Evolutionary conservation across 2,888 invertebrate genomes (phyloP).

Genomic region (Electrophaes corylata): DNA sequence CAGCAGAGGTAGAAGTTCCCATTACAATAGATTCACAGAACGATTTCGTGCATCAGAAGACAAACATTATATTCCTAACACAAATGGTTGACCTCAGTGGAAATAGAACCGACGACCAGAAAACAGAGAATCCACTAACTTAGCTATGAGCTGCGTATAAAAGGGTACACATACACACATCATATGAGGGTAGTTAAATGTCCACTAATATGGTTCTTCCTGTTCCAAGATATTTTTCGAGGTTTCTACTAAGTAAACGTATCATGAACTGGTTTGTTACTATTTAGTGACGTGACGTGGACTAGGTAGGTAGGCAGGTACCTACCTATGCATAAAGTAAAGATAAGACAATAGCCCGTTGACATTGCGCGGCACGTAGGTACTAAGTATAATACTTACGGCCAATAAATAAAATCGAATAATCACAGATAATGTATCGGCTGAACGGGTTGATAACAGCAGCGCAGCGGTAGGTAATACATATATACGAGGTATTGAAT

Average conservation of each 20-base stretch:
- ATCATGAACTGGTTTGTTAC: slow-evolving; percentile 11
- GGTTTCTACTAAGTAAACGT: slow-evolving; percentile 18
- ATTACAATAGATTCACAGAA: too few species aligned
- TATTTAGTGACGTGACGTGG: slow-evolving; percentile 17
- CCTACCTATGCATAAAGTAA: slow-evolving; percentile 48
- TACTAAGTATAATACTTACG: slow-evolving; percentile 44
- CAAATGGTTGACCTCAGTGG: too few species aligned
- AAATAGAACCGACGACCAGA: too few species aligned
- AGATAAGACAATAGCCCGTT: slow-evolving; percentile 64
- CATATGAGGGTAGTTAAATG: slow-evolving; percentile 12
- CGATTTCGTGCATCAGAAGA: too few species aligned
- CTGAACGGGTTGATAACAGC: slow-evolving; percentile 63
- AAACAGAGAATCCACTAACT: too few species aligned
- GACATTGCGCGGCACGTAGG: slow-evolving; percentile 56
- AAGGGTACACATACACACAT: not conserved
- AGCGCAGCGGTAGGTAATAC: slow-evolving; percentile 53
- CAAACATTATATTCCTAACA: too few species aligned
- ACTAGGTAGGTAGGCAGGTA: too few species aligned
- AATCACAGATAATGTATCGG: slow-evolving; percentile 69
- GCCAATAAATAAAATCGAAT: slow-evolving; percentile 53
- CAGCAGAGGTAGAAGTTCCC: too few species aligned
- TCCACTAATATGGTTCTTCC: too few species aligned
- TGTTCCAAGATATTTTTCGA: not conserved
- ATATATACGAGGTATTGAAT: slow-evolving; percentile 50
- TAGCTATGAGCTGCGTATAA: too few species aligned